Base-by-base conservation (phyloP, 2,888 invertebrate genomes). In the Sphaerophoria rueppellii region DNA sequence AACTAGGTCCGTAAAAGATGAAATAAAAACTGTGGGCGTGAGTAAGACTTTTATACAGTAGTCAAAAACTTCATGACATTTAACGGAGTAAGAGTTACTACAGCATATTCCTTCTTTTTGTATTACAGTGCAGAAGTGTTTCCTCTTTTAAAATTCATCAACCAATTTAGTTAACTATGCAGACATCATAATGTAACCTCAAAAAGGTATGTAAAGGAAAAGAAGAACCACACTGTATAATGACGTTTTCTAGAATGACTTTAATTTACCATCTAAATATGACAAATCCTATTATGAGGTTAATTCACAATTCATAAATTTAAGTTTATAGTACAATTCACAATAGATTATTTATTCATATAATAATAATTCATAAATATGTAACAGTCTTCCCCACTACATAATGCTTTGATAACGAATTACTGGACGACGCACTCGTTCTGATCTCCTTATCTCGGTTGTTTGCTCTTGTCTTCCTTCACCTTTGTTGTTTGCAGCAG, bases 141-240 rank as follows among this genome's bases (percentile, higher is more conserved):
- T 24, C 2, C 24, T 24, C 24, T 24, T 24, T 24, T 24, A 24
- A 24, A 24, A 24, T 2, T 24, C 24, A 24, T 24, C 24, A 24
- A 24, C 24, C 2, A 1, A 24, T 24, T 24, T 24, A 2, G 24
- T 24, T 24, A 24, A 24, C 2, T 24, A 2, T 2, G 24, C 1
- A 24, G 24, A 24, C 24, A 24, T 24, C 40, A 40, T 48, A 48
- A 48, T 46, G 46, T 46, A 46, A 46, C 46, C 46, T 46, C 46
- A 46, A 46, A 46, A 46, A 46, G 46, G 46, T 46, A 46, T 46
- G n/a, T 46, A 46, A 46, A 46, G 4, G 34, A 55, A 34, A 55
- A 55, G 55, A 55, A 55, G 55, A 55, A 55, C 55, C 34, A 55
- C 55, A 32, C 55, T 55, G 34, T 55, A 11, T 34, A 55, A 24